Conservation (phyloP, 2,113 vertebrate species). For the Sapayoa aenigma region DNA sequence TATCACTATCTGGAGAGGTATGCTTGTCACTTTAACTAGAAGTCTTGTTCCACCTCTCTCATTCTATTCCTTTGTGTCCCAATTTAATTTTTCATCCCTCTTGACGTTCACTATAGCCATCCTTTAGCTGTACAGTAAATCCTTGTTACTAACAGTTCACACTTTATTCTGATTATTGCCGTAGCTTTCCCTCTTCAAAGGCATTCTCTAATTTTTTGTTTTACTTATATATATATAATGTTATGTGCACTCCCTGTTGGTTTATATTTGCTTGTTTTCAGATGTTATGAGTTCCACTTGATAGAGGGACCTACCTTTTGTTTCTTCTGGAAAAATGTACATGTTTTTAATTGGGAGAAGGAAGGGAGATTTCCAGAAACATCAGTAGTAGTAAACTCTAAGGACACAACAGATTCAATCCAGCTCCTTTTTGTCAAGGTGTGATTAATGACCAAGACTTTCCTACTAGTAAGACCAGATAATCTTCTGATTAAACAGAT, state of each 20-base stretch:
- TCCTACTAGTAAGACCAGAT: slow-evolving; percentile 19
- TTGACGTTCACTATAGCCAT: neutral
- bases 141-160: neutral
- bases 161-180: neutral
- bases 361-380: neutral
- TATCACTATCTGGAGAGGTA: neutral
- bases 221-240: neutral
- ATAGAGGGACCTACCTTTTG: neutral
- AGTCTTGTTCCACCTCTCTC: neutral
- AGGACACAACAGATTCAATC: neutral
- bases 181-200: neutral
- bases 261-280: neutral
- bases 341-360: neutral
- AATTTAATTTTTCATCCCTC: neutral
- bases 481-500: slow-evolving; percentile 66
- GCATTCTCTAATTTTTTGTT: neutral
- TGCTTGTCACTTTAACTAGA: neutral
- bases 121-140: neutral
- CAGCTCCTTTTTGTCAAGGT: slow-evolving; percentile 41
- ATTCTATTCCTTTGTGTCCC: neutral
- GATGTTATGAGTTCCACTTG: neutral
- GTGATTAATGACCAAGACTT: slow-evolving; percentile 61
- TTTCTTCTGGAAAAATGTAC: neutral
- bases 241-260: neutral
- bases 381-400: neutral